phyloP scores from a whole-genome alignment of 2,797 vertebrate genomes.

The Hipposideros larvatus region DNA sequence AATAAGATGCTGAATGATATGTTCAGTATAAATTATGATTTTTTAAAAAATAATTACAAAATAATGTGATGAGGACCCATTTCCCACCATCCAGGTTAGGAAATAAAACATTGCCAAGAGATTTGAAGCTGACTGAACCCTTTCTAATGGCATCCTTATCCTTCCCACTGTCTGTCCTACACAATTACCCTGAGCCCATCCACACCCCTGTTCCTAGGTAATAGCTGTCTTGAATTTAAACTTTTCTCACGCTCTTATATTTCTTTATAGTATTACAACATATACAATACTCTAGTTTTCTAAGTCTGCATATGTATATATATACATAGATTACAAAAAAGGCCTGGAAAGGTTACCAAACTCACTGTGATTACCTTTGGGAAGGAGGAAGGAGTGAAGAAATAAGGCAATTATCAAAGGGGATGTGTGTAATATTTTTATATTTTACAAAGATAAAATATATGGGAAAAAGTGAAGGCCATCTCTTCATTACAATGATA shows the following conservation, averaged over 20 bases:
- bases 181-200: not conserved
- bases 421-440: not conserved
- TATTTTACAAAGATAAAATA: slow-evolving; percentile 25
- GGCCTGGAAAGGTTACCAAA: slow-evolving; percentile 2
- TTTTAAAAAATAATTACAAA: not conserved
- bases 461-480: not conserved
- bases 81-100: not conserved
- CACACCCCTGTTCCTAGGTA: not conserved
- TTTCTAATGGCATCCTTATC: not conserved
- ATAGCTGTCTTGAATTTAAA: not conserved
- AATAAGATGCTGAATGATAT: not conserved
- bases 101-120: not conserved
- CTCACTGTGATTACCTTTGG: not conserved
- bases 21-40: not conserved
- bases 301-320: not conserved
- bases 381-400: not conserved
- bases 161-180: not conserved
- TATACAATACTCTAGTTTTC: not conserved
- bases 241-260: not conserved
- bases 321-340: not conserved
- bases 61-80: not conserved
- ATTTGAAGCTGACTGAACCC: not conserved
- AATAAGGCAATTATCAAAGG: not conserved
- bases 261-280: not conserved
- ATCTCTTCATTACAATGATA: slow-evolving; percentile 35